These are phyloP conservation scores for Probaryconus sp. DNA, from an alignment of 1,140 invertebrate species.

Conservation along the genomic window DNA sequence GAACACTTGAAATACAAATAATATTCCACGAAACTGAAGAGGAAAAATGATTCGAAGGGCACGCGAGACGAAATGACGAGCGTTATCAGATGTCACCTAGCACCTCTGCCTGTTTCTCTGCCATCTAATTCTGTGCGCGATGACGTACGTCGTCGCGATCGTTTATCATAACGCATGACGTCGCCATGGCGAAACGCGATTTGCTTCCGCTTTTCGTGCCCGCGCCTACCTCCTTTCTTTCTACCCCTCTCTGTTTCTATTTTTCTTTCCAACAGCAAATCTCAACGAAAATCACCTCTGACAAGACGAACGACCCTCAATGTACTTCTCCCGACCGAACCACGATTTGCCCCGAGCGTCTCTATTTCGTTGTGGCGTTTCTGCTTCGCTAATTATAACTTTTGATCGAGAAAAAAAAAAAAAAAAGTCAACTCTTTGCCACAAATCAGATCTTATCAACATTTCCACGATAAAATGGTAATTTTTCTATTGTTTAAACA, in stretches of 20 bases:
- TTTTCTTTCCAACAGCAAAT: constrained; percentile 54
- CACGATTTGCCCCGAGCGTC: constrained; percentile 55
- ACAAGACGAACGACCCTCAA: constrained; percentile 58
- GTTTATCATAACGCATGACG: constrained; percentile 77
- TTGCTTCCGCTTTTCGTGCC: constrained; percentile 75
- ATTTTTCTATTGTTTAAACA: too few relatives aligned
- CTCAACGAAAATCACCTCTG: constrained; percentile 53
- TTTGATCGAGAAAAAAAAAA: constrained; percentile 31
- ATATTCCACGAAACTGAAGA: constrained; percentile 30
- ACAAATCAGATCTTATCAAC: too few relatives aligned
- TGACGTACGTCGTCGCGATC: constrained; percentile 71
- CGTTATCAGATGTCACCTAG: constrained; percentile 77
- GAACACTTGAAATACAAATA: constrained; percentile 42
- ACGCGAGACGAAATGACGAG: constrained; percentile 73
- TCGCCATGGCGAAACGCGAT: constrained; percentile 73
- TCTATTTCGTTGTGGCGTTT: constrained; percentile 17
- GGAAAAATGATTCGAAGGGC: constrained; percentile 54
- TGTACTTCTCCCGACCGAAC: constrained; percentile 56
- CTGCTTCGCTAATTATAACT: constrained; percentile 41
- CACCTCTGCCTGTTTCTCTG: too few relatives aligned
- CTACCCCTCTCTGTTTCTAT: constrained; percentile 47
- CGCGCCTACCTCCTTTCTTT: constrained; percentile 54
- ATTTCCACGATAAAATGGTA: too few relatives aligned
- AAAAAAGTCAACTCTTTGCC: too few relatives aligned
- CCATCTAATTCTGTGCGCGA: too few relatives aligned